These are phyloP conservation scores for Hedychridium roseum DNA, from an alignment of 2,888 invertebrate species.

Conservation along the genomic window DNA sequence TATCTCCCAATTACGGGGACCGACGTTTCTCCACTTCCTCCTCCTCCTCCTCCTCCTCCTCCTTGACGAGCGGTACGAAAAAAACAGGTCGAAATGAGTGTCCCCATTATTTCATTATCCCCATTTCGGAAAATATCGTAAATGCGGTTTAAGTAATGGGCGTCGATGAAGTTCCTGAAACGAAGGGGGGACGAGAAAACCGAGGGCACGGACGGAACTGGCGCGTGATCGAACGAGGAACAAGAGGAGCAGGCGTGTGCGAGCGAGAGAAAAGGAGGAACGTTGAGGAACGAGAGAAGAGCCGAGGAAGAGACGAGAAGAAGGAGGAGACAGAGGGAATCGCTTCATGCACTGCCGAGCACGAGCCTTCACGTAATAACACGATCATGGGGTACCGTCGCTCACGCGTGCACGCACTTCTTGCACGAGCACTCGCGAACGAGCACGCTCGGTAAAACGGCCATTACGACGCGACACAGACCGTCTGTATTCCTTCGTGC, in stretches of 20 bases:
- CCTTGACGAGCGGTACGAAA: conserved; percentile 25
- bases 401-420: conserved; percentile 35
- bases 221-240: too few species aligned
- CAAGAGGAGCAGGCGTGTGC: not conserved
- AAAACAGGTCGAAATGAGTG: too few species aligned
- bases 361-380: conserved; percentile 53
- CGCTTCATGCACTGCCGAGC: conserved; percentile 56
- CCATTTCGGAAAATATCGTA: too few species aligned
- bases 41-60: conserved; percentile 9
- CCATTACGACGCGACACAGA: too few species aligned
- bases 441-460: not conserved
- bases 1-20: too few species aligned
- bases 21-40: conserved; percentile 12
- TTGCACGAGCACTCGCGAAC: conserved; percentile 4
- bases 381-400: conserved; percentile 45
- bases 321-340: conserved; percentile 33
- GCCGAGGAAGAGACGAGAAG: conserved; percentile 3
- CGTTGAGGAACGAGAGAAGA: conserved; percentile 5
- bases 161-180: conserved; percentile 12
- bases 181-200: conserved; percentile 18
- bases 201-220: conserved; percentile 4
- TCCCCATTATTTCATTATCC: too few species aligned
- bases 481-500: too few species aligned
- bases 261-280: conserved; percentile 5
- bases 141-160: too few species aligned